Conservation (phyloP, 2,888 invertebrate species). For the Argyresthia goedartella region DNA sequence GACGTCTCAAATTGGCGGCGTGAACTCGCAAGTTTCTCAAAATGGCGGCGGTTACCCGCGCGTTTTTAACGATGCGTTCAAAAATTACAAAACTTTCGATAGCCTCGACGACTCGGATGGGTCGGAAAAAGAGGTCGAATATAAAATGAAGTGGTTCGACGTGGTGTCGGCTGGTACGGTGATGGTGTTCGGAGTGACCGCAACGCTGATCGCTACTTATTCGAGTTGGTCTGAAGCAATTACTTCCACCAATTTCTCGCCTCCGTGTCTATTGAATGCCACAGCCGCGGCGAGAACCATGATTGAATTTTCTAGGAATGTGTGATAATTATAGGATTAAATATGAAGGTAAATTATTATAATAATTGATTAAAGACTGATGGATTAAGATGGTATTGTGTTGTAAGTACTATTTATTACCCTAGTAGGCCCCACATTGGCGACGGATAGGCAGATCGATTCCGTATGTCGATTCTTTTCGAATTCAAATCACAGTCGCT, state of each 20-base stretch:
- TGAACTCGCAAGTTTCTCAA: constrained; percentile 4
- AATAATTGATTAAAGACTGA: no score
- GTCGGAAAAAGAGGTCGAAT: constrained; percentile 24
- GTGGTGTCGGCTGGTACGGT: constrained; percentile 68
- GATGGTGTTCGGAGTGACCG: constrained; percentile 72
- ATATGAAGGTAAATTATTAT: not conserved
- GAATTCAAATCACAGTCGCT: no score
- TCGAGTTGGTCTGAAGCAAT: constrained; percentile 77
- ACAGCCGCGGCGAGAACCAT: constrained; percentile 55
- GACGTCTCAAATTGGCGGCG: constrained; percentile 10
- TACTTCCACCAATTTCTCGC: constrained; percentile 74
- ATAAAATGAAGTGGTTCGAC: constrained; percentile 52
- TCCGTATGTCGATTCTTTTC: no score
- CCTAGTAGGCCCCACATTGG: no score
- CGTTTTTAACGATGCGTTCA: constrained; percentile 20
- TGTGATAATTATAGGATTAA: not conserved
- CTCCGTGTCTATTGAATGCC: constrained; percentile 80
- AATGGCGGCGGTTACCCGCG: constrained; percentile 26
- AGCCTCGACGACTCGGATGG: constrained; percentile 16
- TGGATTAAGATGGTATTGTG: no score
- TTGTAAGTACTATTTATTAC: no score
- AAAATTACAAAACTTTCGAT: constrained; percentile 42
- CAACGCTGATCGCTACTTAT: constrained; percentile 78
- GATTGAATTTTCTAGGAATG: constrained; percentile 13
- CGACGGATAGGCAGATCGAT: no score